phyloP scores from a whole-genome alignment of 2,113 vertebrate species.

The Malurus cyaneus region DNA sequence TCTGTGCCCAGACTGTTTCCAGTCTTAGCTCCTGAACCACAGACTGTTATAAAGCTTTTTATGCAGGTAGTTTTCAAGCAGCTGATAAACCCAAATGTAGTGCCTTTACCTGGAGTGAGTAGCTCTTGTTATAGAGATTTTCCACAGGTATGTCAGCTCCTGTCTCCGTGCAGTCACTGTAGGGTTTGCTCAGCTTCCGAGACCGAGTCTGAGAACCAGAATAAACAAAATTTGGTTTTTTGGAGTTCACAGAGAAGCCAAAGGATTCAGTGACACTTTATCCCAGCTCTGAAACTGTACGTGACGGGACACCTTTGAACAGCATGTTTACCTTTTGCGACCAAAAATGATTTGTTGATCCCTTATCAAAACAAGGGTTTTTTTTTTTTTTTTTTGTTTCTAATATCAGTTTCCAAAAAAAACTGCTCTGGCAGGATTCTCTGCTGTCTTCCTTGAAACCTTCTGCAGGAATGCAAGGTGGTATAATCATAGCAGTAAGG shows the following conservation, averaged over 20 bases:
- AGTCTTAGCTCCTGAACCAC: neutral
- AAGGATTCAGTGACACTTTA: neutral
- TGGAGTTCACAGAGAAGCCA: neutral
- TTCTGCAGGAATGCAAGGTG: neutral
- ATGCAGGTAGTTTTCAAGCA: neutral
- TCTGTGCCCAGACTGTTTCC: neutral
- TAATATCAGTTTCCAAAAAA: neutral
- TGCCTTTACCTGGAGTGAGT: conserved; percentile 77
- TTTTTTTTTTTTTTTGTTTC: fast-evolving
- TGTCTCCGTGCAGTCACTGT: conserved; percentile 78
- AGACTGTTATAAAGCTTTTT: neutral
- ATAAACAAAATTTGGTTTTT: neutral
- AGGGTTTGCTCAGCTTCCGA: conserved; percentile 77
- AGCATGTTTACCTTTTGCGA: neutral
- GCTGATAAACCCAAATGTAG: neutral
- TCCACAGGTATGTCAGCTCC: conserved; percentile 71
- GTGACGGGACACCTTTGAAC: neutral
- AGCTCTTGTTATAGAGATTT: conserved; percentile 79
- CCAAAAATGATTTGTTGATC: neutral
- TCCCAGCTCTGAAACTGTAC: neutral
- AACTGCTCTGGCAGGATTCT: neutral
- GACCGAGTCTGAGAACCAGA: conserved; percentile 72
- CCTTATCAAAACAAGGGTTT: neutral
- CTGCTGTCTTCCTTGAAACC: neutral
- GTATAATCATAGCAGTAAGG: neutral